These are phyloP conservation scores for Enteromius anoplus DNA, from an alignment of 2,797 vertebrate species.

Conservation along the genomic window DNA sequence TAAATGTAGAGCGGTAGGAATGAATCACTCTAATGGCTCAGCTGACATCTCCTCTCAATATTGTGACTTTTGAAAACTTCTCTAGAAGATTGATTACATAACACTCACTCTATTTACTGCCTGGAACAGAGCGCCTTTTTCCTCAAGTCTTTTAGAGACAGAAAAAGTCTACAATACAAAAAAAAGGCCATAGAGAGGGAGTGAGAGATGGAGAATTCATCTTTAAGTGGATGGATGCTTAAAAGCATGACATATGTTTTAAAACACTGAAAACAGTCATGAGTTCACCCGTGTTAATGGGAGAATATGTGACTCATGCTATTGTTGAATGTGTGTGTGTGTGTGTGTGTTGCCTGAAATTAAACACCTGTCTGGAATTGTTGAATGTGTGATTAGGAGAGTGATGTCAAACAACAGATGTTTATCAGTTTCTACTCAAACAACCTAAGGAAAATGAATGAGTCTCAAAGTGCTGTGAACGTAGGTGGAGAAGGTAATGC, in stretches of 20 bases:
- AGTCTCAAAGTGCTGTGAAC: slow-evolving; percentile 5
- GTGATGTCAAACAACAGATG: slow-evolving; percentile 29
- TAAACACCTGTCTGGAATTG: slow-evolving; percentile 34
- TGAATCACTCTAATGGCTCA: slow-evolving; percentile 85
- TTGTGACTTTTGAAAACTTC: slow-evolving; percentile 80
- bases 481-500: not conserved
- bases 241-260: slow-evolving; percentile 32
- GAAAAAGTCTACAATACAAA: slow-evolving; percentile 43
- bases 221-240: slow-evolving; percentile 22
- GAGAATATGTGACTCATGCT: slow-evolving; percentile 16
- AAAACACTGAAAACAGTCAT: slow-evolving; percentile 6
- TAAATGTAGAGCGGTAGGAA: slow-evolving; percentile 83
- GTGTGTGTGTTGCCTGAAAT: slow-evolving; percentile 34
- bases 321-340: slow-evolving; percentile 16
- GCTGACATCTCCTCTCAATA: slow-evolving; percentile 84
- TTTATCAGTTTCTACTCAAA: slow-evolving; percentile 34
- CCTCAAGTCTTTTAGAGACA: slow-evolving; percentile 55
- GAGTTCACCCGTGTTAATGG: slow-evolving; percentile 14
- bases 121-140: slow-evolving; percentile 65
- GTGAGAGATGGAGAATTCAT: not conserved
- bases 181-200: slow-evolving; percentile 11
- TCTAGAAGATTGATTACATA: slow-evolving; percentile 83
- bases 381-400: slow-evolving; percentile 27
- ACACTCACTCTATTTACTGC: slow-evolving; percentile 81
- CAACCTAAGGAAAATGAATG: slow-evolving; percentile 9